phyloP scores from a whole-genome alignment of 2,888 invertebrate species.

The Apotomis capreana region DNA sequence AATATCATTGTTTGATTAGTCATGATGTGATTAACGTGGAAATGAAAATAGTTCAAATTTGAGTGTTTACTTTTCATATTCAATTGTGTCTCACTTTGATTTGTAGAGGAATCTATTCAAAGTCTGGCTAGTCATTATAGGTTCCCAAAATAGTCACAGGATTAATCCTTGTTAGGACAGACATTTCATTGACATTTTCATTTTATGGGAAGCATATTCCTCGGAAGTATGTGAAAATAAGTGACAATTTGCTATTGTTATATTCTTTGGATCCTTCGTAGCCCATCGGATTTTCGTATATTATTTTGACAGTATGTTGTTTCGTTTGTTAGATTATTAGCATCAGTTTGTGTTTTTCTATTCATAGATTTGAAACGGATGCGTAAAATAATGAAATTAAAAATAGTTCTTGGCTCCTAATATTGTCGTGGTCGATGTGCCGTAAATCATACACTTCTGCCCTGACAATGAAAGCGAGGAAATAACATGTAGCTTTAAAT shows the following conservation, averaged over 20 bases:
- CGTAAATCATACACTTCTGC: slow-evolving; percentile 23
- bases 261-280: too few species aligned
- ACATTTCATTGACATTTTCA: too few species aligned
- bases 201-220: too few species aligned
- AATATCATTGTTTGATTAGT: neutral
- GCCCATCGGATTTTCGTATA: too few species aligned
- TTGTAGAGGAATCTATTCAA: too few species aligned
- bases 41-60: neutral
- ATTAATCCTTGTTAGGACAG: too few species aligned
- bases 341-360: neutral
- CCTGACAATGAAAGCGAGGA: slow-evolving; percentile 7
- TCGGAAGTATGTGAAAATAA: too few species aligned
- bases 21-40: neutral
- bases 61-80: neutral
- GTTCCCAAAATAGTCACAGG: too few species aligned
- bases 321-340: neutral
- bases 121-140: too few species aligned
- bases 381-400: slow-evolving; percentile 11
- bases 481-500: neutral
- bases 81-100: too few species aligned
- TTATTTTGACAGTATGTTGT: neutral
- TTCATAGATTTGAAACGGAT: slow-evolving; percentile 4
- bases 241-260: too few species aligned
- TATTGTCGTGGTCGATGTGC: slow-evolving; percentile 10
- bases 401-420: slow-evolving; percentile 38